Evolutionary conservation across 2,113 vertebrate genomes (phyloP), one percentile per base, ranked within the genome.

Genomic region (Enhydra lutris): DNA sequence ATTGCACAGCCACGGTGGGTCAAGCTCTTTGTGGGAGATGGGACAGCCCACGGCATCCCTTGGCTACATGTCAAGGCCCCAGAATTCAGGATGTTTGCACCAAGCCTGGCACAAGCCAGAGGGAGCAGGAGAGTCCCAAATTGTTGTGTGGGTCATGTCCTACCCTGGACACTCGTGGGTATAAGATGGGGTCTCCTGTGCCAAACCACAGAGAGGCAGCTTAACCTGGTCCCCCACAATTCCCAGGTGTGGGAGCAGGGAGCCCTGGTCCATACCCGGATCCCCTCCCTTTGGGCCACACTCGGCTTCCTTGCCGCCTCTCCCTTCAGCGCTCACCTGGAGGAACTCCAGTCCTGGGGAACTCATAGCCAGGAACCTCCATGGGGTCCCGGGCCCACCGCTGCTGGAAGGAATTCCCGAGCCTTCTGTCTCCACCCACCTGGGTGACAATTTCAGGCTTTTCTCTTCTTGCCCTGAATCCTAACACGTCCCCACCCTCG

Each of bases 71-170:
- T 7, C 21, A 14, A 61, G 23, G 18, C 20, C 39, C 9, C 42
- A 42, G 65, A 42, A 55, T 45, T n/a, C 26, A 23, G 50, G 89
- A n/a, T 23, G 42, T 42, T 18, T 13, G 29, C 10, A 3, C 50
- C 74, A 15, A 63, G 45, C 34, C 63, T 20, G 29, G 34, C 47
- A 24, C 34, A 39, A 47, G 29, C 55, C 90, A 29, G 63, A 59
- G 89, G 76, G 7, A 55, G 42, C 12, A 5, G 29, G 55, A 57
- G 55, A 76, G 42, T n/a, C 26, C 29, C 42, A 1, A 20, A 36
- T n/a, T 17, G 26, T 29, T 18, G 0, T 1, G 13, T 42, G 20
- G n/a, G 20, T 36, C 42, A 0, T 0, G 11, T 17, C 50, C 4
- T 9, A 29, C 24, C 4, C 2, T 12, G n/a, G 57, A 65, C 69